These are phyloP conservation scores for Chrysina gloriosa DNA, from an alignment of 2,888 invertebrate genomes.

Conservation along the genomic window DNA sequence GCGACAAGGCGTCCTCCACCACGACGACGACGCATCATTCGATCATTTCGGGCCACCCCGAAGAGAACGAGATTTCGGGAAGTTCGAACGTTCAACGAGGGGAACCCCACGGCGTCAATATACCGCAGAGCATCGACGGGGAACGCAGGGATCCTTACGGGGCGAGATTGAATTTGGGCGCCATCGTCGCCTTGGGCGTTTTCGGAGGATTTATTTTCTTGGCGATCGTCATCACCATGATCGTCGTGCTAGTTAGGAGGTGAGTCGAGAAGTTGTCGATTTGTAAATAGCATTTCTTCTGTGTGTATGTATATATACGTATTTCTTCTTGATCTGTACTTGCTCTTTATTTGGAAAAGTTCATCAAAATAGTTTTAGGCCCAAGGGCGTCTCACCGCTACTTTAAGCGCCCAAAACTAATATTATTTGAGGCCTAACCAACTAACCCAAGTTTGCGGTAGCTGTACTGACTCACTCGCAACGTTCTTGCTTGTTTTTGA, in stretches of 20 bases:
- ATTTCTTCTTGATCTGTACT: neutral
- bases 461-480: too few relatives aligned
- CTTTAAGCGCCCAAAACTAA: too few relatives aligned
- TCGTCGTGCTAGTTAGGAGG: slow-evolving; percentile 90
- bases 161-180: slow-evolving; percentile 84
- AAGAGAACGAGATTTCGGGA: slow-evolving; percentile 81
- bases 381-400: too few relatives aligned
- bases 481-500: too few relatives aligned
- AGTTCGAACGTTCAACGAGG: slow-evolving; percentile 69
- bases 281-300: neutral
- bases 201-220: slow-evolving; percentile 93
- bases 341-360: neutral
- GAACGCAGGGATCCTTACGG: slow-evolving; percentile 70
- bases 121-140: slow-evolving; percentile 75
- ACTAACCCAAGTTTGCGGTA: too few relatives aligned
- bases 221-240: slow-evolving; percentile 88
- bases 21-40: slow-evolving; percentile 46
- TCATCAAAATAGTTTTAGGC: neutral
- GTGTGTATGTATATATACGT: slow-evolving; percentile 10
- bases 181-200: slow-evolving; percentile 88
- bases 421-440: too few relatives aligned
- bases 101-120: slow-evolving; percentile 75
- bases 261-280: slow-evolving; percentile 67
- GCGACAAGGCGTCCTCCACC: slow-evolving; percentile 48
- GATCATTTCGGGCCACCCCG: slow-evolving; percentile 71